Evolutionary conservation across 2,888 invertebrate species (phyloP), one percentile per base, ranked within the genome.

Genomic region (Blomia tropicalis): DNA sequence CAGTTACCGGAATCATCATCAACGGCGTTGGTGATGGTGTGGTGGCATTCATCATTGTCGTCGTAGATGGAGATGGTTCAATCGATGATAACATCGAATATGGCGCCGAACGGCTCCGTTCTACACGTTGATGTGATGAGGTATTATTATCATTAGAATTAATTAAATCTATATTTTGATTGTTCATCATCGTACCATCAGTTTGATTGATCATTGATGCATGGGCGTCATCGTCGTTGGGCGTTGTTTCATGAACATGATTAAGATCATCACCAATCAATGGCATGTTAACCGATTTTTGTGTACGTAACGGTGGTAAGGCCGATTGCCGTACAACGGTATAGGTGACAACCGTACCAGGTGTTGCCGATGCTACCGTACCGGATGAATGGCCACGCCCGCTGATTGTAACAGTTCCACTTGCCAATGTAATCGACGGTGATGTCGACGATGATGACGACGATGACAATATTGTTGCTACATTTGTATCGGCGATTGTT

Each of bases 331-430:
- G 25, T 2, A 56, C 36, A 19, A 56, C 56, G 11, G 56, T 56
- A 25, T 56, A 56, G 11, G 56, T 56, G 29, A 56, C 56, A n/a
- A 56, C 29, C 2, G 56, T 56, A 19, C 56, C 56, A 22, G 56
- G 56, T 36, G 29, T 25, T 14, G 56, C 56, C n/a, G 32, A 32
- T n/a, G 56, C 51, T 11, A 47, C 51, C 51, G 22, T 7, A 14
- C 51, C 51, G 22, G 51, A 11, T 7, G 51, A 19, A 22, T 43
- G 19, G 4, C 25, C 25, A 11, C 54, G 22, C 4, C 4, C 4
- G 29, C 4, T 54, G 11, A 17, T 30, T 11, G 54, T 54, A 4
- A 54, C 25, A n/a, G 11, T 30, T 7, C 54, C 25, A 19, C 54
- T 54, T 7, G 11, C n/a, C 23, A 47, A 7, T 7, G 51, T 47